These are phyloP conservation scores for Trigoniulus corallinus DNA, from an alignment of 1,140 invertebrate genomes.

Conservation along the genomic window DNA sequence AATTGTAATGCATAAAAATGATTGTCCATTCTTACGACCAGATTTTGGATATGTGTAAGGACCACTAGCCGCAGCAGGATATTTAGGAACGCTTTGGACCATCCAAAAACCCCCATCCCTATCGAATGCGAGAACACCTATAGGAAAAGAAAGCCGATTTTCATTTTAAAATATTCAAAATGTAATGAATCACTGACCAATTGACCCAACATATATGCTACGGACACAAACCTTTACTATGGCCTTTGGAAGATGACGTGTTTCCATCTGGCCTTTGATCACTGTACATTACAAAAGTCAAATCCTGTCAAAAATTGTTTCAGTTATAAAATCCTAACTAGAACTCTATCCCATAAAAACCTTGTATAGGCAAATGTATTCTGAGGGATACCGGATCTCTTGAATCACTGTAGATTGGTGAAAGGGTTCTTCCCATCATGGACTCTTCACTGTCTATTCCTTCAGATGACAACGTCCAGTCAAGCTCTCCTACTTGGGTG, in stretches of 20 bases:
- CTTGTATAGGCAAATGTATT: not conserved
- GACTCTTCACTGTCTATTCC: slow-evolving; percentile 7
- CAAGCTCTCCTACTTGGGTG: too few relatives aligned
- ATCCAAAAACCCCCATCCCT: slow-evolving; percentile 61
- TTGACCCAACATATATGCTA: not conserved
- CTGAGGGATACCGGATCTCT: not conserved
- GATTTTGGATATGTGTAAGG: slow-evolving; percentile 54
- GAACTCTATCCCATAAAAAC: too few relatives aligned
- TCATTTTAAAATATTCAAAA: not conserved
- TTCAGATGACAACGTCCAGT: slow-evolving; percentile 9
- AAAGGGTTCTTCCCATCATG: slow-evolving; percentile 12
- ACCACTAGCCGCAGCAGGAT: slow-evolving; percentile 39
- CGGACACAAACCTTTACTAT: slow-evolving; percentile 59
- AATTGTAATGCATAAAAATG: slow-evolving; percentile 66
- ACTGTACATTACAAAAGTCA: slow-evolving; percentile 53
- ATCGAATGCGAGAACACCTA: slow-evolving; percentile 47
- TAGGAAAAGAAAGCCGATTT: not conserved
- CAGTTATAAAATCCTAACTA: too few relatives aligned
- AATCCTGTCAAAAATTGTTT: too few relatives aligned
- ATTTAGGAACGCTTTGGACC: slow-evolving; percentile 81
- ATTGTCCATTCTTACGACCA: slow-evolving; percentile 61
- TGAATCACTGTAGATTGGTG: slow-evolving; percentile 5
- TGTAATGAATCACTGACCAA: slow-evolving; percentile 1
- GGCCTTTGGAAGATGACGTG: slow-evolving; percentile 40
- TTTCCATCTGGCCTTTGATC: slow-evolving; percentile 51